Base-by-base conservation (phyloP, 2,113 vertebrate genomes). In the Sinosuthora webbiana region DNA sequence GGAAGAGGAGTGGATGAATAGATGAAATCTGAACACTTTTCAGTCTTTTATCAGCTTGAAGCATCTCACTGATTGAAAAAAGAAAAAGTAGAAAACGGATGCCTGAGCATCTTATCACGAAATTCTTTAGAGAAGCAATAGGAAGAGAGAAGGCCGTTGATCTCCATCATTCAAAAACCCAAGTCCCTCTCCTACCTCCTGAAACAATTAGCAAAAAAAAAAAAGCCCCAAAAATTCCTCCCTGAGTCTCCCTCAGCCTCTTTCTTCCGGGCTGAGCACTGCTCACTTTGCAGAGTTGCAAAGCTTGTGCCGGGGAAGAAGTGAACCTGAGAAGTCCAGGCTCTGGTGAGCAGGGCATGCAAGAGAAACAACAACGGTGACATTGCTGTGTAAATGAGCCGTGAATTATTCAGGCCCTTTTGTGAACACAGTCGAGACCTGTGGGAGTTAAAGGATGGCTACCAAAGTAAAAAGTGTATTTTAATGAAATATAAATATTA, bases 401-500 rank as follows among this genome's bases (percentile, higher is more conserved):
- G 18, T 68, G 60, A 89, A 84, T 94, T 89, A 90, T 75, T 94
- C 79, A 71, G 33, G 24, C 5, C 28, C 39, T 69, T 90, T 75
- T 87, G 68, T 86, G 88, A 91, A 78, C 47, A 47, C 7, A 67
- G 56, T 9, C 70, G 68, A 74, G 52, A 68, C 78, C 49, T 64
- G 28, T 27, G 83, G 64, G 87, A 94, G 50, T 67, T 77, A 81
- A 88, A 70, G 53, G 35, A 88, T 20, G 87, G 56, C 62, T 81
- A 89, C 57, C 35, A 20, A 88, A 92, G 68, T 65, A 74, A 86
- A 93, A 90, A 71, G 44, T 60, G 5, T 64, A 56, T 83, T 75
- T 94, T 83, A 94, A 93, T 87, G 73, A 93, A 90, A 95, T 81
- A 89, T 64, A 94, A 94, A 93, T 90, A 96, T 71, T 87, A 90